A percentile compares a stretch with the other conserved stretches of the same genome.
Conservation (phyloP, 2,113 vertebrate species). For the Salminus brasiliensis region DNA sequence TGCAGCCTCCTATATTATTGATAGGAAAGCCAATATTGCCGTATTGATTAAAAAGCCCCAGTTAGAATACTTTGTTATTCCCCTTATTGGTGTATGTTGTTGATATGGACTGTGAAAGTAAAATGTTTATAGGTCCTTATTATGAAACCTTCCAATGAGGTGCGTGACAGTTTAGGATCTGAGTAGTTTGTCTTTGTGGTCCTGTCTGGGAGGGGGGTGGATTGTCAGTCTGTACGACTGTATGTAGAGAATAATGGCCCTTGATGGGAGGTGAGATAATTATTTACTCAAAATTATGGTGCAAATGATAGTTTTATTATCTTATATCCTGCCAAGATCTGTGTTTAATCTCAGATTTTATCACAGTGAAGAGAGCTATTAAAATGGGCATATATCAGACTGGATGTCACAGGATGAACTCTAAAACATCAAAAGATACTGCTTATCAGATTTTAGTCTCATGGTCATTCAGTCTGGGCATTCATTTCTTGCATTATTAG, state of each 20-base stretch:
- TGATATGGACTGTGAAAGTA: too few species aligned
- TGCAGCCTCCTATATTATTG: too few species aligned
- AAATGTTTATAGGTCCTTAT: too few species aligned
- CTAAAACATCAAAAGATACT: constrained; percentile 4
- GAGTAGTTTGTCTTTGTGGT: too few species aligned
- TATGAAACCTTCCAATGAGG: too few species aligned
- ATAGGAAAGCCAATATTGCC: too few species aligned
- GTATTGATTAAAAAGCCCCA: too few species aligned
- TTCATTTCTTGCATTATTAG: not conserved
- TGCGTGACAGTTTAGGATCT: too few species aligned
- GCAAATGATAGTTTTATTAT: constrained; percentile 71
- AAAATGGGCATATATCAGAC: constrained; percentile 68
- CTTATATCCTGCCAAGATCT: constrained; percentile 63
- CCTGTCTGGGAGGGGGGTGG: constrained; percentile 3
- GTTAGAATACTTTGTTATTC: too few species aligned
- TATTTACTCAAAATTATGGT: constrained; percentile 67
- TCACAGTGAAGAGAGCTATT: constrained; percentile 66
- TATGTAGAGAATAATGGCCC: constrained; percentile 67
- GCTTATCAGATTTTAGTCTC: not conserved
- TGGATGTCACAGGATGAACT: constrained; percentile 43
- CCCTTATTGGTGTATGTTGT: too few species aligned
- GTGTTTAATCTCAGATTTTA: constrained; percentile 64
- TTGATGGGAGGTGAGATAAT: constrained; percentile 59
- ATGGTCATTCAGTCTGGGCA: not conserved
- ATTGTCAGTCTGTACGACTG: constrained; percentile 27